These are phyloP conservation scores for Synanthedon vespiformis DNA, from an alignment of 2,888 invertebrate genomes.

Conservation along the genomic window DNA sequence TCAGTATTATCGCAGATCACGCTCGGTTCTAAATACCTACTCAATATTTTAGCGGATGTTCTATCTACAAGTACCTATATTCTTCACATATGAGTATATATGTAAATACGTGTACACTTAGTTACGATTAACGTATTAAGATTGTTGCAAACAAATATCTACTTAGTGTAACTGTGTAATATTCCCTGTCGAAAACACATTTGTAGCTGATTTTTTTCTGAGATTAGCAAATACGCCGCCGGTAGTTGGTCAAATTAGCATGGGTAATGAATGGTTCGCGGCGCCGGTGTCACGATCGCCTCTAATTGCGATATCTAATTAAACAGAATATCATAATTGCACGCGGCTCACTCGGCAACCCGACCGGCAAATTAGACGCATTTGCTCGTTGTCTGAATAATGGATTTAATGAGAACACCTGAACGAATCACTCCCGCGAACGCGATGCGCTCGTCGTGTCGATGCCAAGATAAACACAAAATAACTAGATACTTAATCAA, in stretches of 20 bases:
- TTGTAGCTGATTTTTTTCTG: conserved; percentile 8
- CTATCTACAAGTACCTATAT: too few relatives aligned
- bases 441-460: conserved; percentile 1
- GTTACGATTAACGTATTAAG: background rate
- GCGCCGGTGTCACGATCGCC: conserved; percentile 36
- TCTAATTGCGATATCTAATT: conserved; percentile 49
- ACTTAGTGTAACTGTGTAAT: too few relatives aligned
- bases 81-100: background rate
- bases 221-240: conserved; percentile 8
- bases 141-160: background rate
- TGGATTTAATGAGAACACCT: conserved; percentile 25
- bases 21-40: background rate
- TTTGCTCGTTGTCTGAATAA: conserved; percentile 23
- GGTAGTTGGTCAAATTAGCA: conserved; percentile 33
- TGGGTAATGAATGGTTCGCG: conserved; percentile 43
- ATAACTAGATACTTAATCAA: background rate
- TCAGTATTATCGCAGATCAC: background rate
- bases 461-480: background rate
- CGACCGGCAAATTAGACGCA: conserved; percentile 33
- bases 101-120: background rate
- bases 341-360: conserved; percentile 23
- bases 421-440: conserved; percentile 18
- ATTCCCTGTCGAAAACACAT: conserved; percentile 11
- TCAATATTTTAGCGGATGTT: background rate
- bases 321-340: conserved; percentile 43